Percentiles rank a stretch among this genome's conserved stretches.
phyloP scores from a whole-genome alignment of 1,140 invertebrate species.

The Pissodes strobi region DNA sequence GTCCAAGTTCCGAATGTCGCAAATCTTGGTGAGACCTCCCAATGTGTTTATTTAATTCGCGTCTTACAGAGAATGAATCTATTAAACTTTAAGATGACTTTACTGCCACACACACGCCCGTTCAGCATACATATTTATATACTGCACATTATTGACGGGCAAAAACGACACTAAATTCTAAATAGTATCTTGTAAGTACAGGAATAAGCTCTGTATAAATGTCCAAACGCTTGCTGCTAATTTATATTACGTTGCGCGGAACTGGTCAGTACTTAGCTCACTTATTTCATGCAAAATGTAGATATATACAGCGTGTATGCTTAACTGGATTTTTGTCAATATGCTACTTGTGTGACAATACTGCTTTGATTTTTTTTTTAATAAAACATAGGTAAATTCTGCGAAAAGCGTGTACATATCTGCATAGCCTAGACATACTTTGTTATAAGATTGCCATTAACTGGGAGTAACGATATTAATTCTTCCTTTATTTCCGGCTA shows the following conservation, averaged over 20 bases:
- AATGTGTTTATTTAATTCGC: constrained; percentile 24
- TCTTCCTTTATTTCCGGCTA: too few relatives aligned
- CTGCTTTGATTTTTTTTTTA: too few relatives aligned
- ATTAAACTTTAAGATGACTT: constrained; percentile 28
- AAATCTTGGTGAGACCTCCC: constrained; percentile 1
- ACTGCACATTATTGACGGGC: constrained; percentile 17
- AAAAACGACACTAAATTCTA: constrained; percentile 27
- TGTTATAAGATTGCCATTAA: too few relatives aligned
- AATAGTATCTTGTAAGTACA: constrained; percentile 22
- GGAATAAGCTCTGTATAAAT: constrained; percentile 16
- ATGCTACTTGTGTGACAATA: too few relatives aligned
- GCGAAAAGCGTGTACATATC: too few relatives aligned
- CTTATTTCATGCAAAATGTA: too few relatives aligned
- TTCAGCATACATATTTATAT: constrained; percentile 27
- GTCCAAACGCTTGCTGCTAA: constrained; percentile 22
- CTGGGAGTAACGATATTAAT: too few relatives aligned
- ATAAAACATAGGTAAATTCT: too few relatives aligned
- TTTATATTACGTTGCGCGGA: constrained; percentile 15
- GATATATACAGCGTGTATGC: too few relatives aligned
- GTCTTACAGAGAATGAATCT: constrained; percentile 20
- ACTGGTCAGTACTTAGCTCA: too few relatives aligned
- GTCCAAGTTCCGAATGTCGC: neutral
- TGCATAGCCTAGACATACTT: too few relatives aligned
- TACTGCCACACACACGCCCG: constrained; percentile 23
- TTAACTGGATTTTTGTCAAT: too few relatives aligned